Percentiles rank a stretch among this genome's conserved stretches.
Conservation (phyloP, 2,797 vertebrate species). For the Anniella stebbinsi region DNA sequence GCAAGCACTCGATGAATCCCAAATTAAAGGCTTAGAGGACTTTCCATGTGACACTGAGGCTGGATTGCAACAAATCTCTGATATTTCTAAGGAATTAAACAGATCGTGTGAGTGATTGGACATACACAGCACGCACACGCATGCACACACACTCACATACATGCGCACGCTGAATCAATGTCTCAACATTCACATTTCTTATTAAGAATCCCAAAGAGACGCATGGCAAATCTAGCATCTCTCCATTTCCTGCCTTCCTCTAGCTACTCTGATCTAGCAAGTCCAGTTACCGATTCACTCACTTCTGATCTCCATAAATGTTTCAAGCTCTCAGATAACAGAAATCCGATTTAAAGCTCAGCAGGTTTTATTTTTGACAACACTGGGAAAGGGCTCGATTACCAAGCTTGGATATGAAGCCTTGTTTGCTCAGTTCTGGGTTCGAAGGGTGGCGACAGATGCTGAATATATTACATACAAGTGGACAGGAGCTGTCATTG, state of each 20-base stretch:
- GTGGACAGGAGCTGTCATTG: constrained; percentile 50
- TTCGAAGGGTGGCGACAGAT: constrained; percentile 61
- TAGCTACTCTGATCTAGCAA: background rate
- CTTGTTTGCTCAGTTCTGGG: constrained; percentile 45
- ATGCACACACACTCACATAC: background rate
- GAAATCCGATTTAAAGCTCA: constrained; percentile 69
- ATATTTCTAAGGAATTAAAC: background rate
- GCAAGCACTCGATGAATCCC: background rate
- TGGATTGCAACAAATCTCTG: background rate
- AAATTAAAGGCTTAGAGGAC: background rate
- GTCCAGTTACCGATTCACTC: constrained; percentile 16
- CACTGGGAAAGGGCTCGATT: constrained; percentile 64
- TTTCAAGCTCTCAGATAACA: constrained; percentile 69
- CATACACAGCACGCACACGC: background rate
- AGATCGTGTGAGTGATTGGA: background rate
- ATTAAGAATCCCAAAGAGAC: background rate
- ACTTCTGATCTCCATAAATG: constrained; percentile 47
- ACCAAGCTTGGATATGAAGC: constrained; percentile 60
- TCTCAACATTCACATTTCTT: background rate
- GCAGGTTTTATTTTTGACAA: constrained; percentile 79
- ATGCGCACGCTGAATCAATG: background rate
- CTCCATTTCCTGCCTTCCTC: background rate
- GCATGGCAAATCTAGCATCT: background rate
- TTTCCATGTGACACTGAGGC: background rate
- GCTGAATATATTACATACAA: constrained; percentile 67